Evolutionary conservation across 2,888 invertebrate genomes (phyloP).

Genomic region (Eupithecia dodoneata): DNA sequence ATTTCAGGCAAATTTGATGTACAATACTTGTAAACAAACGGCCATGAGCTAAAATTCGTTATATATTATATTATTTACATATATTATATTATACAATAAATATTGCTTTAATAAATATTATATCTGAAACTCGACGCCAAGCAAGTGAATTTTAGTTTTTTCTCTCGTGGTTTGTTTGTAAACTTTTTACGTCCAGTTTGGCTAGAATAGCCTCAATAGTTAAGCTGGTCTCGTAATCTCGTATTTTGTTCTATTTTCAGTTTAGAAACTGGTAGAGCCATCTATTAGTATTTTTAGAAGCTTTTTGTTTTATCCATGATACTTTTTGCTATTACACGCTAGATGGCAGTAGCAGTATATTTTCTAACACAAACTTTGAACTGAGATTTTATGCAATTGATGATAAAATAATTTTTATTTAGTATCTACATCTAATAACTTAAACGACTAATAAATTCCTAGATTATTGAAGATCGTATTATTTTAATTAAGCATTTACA

Average conservation of each 20-base stretch:
- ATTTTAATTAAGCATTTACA: background rate
- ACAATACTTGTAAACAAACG: too few species aligned
- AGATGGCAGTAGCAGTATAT: constrained; percentile 27
- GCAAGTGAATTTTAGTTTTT: too few species aligned
- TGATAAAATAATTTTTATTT: background rate
- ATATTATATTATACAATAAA: too few species aligned
- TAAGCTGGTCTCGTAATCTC: background rate
- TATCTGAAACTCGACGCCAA: too few species aligned
- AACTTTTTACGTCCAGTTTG: too few species aligned
- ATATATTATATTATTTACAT: too few species aligned
- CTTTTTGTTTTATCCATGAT: background rate
- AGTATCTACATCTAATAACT: too few species aligned
- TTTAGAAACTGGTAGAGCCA: constrained; percentile 23
- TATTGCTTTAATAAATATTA: too few species aligned
- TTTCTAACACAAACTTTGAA: background rate
- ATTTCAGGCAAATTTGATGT: too few species aligned
- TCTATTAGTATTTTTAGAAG: constrained; percentile 22
- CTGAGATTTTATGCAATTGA: background rate
- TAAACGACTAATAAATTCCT: background rate
- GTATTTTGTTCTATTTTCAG: background rate
- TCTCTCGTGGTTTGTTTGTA: too few species aligned
- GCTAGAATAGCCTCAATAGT: too few species aligned
- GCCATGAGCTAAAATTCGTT: too few species aligned
- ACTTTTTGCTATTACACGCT: constrained; percentile 31
- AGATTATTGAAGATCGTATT: background rate